Conservation (phyloP, 2,888 invertebrate species). For the Hydraecia micacea region DNA sequence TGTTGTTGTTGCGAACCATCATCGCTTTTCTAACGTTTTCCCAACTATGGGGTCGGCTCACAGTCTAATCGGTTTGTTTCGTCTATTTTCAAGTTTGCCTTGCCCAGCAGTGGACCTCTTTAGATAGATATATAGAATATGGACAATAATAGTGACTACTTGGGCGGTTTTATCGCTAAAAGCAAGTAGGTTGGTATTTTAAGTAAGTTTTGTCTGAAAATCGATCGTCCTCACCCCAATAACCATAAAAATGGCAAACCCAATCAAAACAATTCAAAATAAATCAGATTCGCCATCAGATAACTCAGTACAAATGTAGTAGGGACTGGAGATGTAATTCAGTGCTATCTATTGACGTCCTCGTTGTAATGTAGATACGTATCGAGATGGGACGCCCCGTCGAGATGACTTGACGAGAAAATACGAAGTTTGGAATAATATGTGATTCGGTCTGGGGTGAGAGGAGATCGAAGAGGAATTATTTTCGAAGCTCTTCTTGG, state of each 20-base stretch:
- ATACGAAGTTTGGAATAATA: background rate
- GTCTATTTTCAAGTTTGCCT: background rate
- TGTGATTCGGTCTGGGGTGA: background rate
- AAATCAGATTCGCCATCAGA: conserved; percentile 41
- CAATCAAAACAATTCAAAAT: conserved; percentile 49
- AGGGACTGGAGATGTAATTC: conserved; percentile 35
- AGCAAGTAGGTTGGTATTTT: background rate
- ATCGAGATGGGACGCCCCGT: conserved; percentile 30
- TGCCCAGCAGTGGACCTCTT: background rate
- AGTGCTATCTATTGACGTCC: conserved; percentile 29
- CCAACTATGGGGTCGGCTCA: background rate
- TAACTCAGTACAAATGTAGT: conserved; percentile 1
- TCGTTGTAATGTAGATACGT: conserved; percentile 20
- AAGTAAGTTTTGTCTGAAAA: background rate
- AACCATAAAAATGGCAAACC: conserved; percentile 13
- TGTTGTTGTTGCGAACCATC: background rate
- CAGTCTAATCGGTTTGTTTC: background rate
- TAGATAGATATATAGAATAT: background rate
- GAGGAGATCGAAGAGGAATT: background rate
- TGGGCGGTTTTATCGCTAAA: background rate
- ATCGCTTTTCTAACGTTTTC: background rate
- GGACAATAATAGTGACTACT: background rate
- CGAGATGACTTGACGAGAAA: conserved; percentile 13
- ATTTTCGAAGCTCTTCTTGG: background rate
- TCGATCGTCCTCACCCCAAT: conserved; percentile 15